These are phyloP conservation scores for Discoglossus pictus DNA, from an alignment of 2,797 vertebrate species.

Conservation along the genomic window DNA sequence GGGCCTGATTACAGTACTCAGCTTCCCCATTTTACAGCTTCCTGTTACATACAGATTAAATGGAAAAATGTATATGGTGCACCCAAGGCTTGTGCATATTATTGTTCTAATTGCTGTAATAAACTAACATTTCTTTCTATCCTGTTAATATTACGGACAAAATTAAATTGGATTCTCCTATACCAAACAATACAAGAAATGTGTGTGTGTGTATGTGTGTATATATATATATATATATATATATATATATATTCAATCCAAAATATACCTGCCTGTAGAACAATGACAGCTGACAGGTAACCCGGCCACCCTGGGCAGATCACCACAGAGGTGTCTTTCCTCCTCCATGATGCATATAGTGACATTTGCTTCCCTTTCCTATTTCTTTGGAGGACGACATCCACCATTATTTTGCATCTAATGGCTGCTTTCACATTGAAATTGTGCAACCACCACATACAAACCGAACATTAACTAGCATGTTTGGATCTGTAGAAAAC, in stretches of 20 bases:
- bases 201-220: too few species aligned
- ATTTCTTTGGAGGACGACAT: slow-evolving; percentile 28
- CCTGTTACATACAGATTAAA: slow-evolving; percentile 44
- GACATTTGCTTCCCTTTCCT: slow-evolving; percentile 38
- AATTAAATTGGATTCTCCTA: too few species aligned
- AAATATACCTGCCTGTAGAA: neutral
- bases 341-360: slow-evolving; percentile 17
- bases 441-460: slow-evolving; percentile 19
- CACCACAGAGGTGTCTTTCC: neutral
- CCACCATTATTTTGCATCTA: slow-evolving; percentile 41
- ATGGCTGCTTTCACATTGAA: neutral
- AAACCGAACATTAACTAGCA: too few species aligned
- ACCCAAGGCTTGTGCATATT: too few species aligned
- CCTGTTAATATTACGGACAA: too few species aligned
- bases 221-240: too few species aligned
- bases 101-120: too few species aligned
- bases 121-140: too few species aligned
- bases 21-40: slow-evolving; percentile 55
- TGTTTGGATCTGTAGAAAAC: too few species aligned
- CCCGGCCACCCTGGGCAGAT: neutral
- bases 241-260: too few species aligned
- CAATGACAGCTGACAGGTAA: slow-evolving; percentile 7
- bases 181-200: too few species aligned
- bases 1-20: slow-evolving; percentile 31
- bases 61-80: slow-evolving; percentile 23